A percentile compares a stretch with the other conserved stretches of the same genome.
These are phyloP conservation scores for Unio pictorum DNA, from an alignment of 2,888 invertebrate species.

Conservation along the genomic window DNA sequence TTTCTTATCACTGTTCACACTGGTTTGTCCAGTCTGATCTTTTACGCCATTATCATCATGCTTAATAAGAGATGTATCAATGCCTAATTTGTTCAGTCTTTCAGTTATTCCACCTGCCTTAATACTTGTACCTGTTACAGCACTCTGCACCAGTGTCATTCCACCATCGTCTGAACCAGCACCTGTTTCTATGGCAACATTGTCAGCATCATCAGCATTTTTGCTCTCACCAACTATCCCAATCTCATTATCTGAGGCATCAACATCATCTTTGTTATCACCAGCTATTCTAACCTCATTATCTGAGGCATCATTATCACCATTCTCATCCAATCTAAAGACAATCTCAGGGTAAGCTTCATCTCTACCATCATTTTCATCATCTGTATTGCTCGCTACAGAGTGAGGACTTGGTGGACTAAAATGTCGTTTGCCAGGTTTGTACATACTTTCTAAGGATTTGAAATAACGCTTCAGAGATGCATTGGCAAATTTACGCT, in stretches of 20 bases:
- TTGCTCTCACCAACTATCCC: slow-evolving; percentile 1
- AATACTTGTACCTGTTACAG: slow-evolving; percentile 40
- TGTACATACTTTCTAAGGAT: slow-evolving; percentile 46
- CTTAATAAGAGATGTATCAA: slow-evolving; percentile 47
- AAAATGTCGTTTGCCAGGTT: too few species aligned
- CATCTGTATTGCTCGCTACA: slow-evolving; percentile 1
- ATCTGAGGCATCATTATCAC: slow-evolving; percentile 1
- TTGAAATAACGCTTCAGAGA: slow-evolving; percentile 55
- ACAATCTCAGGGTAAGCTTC: slow-evolving; percentile 1
- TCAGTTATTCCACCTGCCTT: slow-evolving; percentile 59
- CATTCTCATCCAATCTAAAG: neutral
- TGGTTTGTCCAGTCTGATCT: neutral
- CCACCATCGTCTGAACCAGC: slow-evolving; percentile 13
- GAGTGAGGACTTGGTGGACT: neutral
- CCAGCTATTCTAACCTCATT: slow-evolving; percentile 1
- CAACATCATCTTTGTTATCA: slow-evolving; percentile 13
- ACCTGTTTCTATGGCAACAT: slow-evolving; percentile 4
- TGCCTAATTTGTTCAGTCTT: slow-evolving; percentile 50
- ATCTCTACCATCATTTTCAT: slow-evolving; percentile 10
- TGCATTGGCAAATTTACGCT: slow-evolving; percentile 46
- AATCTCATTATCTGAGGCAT: slow-evolving; percentile 10
- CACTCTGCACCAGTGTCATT: slow-evolving; percentile 38
- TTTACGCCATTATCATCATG: slow-evolving; percentile 5
- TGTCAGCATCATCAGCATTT: slow-evolving; percentile 4
- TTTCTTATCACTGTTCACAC: slow-evolving; percentile 4